phyloP scores from a whole-genome alignment of 2,888 invertebrate species.

The Agrotis ipsilon region DNA sequence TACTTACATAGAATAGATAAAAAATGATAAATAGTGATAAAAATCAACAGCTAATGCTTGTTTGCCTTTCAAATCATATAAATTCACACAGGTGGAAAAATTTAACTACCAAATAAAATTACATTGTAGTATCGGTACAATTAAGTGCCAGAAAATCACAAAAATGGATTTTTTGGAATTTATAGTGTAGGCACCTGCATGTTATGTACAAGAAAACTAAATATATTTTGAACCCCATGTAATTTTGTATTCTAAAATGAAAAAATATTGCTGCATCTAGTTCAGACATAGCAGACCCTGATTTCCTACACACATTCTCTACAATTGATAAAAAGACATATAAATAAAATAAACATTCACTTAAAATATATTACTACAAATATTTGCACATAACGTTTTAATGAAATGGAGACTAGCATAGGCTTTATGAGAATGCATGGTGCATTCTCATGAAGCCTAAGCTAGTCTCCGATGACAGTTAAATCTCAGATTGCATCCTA shows the following conservation, averaged over 20 bases:
- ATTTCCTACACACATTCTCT: not conserved
- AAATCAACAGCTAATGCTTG: conserved; percentile 26
- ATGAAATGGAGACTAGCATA: too few species aligned
- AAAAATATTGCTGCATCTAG: too few species aligned
- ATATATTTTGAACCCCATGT: too few species aligned
- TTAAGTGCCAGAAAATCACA: not conserved
- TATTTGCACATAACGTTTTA: conserved; percentile 2
- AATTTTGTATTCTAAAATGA: too few species aligned
- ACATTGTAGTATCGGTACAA: not conserved
- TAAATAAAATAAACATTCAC: not conserved
- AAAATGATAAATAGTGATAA: conserved; percentile 55
- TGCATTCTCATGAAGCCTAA: conserved; percentile 1
- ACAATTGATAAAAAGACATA: not conserved
- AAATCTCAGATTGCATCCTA: conserved; percentile 45
- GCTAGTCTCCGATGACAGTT: conserved; percentile 1
- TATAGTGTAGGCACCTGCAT: too few species aligned
- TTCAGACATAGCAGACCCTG: not conserved
- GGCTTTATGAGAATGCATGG: too few species aligned
- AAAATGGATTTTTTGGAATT: too few species aligned
- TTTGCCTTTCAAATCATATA: conserved; percentile 28
- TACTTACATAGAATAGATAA: conserved; percentile 50
- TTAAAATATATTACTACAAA: not conserved
- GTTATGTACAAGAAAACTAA: too few species aligned
- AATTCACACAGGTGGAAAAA: conserved; percentile 27
- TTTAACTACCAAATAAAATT: not conserved